Conservation (phyloP, 2,888 invertebrate species). For the Zonitis immaculata region DNA sequence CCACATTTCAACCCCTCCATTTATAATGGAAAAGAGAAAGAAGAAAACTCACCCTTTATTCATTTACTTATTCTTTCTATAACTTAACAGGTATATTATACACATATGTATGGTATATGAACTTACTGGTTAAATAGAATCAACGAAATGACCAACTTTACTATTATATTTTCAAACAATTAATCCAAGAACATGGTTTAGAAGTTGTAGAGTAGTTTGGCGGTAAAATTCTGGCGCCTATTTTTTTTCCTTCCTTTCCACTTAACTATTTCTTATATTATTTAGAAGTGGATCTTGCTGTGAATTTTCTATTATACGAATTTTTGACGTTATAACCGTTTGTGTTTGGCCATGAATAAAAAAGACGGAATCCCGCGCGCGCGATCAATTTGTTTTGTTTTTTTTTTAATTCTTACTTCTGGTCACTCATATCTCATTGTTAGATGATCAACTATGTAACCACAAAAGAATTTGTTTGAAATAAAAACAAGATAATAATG, state of each 20-base stretch:
- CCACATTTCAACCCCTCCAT: conserved; percentile 22
- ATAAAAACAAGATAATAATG: not conserved
- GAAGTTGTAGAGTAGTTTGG: conserved; percentile 6
- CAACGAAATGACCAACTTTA: conserved; percentile 14
- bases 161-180: not conserved
- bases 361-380: conserved; percentile 9
- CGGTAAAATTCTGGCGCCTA: conserved; percentile 6
- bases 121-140: conserved; percentile 6
- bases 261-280: not conserved
- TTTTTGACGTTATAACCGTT: not conserved
- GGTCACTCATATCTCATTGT: too few species aligned
- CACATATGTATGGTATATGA: too few species aligned
- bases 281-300: not conserved
- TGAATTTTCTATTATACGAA: not conserved
- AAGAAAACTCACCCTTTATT: too few species aligned
- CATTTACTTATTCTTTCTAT: too few species aligned
- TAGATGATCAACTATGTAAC: not conserved
- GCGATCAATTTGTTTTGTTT: too few species aligned
- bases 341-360: not conserved
- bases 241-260: not conserved
- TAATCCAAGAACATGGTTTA: not conserved
- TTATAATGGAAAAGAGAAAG: not conserved
- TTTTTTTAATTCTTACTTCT: too few species aligned
- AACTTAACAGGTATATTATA: too few species aligned
- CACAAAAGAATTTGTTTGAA: not conserved